Evolutionary conservation across 2,113 vertebrate genomes (phyloP).

Genomic region (Struthidea cinerea): DNA sequence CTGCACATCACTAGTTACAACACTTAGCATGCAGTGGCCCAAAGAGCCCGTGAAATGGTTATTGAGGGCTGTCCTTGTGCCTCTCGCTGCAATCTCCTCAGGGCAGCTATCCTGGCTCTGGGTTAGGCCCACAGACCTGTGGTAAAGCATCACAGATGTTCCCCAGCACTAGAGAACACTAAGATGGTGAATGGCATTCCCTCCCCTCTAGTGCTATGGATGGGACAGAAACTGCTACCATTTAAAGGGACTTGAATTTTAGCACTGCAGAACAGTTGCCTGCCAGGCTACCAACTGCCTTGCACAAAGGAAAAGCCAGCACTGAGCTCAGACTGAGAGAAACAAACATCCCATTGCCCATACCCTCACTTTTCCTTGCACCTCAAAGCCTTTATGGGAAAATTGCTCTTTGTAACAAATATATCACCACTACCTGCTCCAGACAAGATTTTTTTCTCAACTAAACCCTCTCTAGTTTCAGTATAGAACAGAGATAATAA

Average conservation of each 20-base stretch:
- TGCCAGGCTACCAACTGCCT: slow-evolving; percentile 4
- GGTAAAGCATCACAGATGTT: not conserved
- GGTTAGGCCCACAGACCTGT: not conserved
- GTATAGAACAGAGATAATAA: slow-evolving; percentile 78
- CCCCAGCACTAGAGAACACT: not conserved
- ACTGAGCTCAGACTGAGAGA: slow-evolving; percentile 48
- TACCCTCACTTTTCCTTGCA: not conserved
- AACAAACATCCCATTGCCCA: not conserved
- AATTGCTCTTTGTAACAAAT: slow-evolving; percentile 31
- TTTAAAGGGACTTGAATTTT: not conserved
- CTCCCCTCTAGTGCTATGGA: not conserved
- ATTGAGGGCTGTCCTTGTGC: not conserved
- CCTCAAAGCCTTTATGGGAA: slow-evolving; percentile 49
- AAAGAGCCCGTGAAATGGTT: not conserved
- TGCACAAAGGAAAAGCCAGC: slow-evolving; percentile 46
- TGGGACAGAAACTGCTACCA: not conserved
- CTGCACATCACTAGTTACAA: not conserved
- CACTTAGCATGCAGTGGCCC: not conserved
- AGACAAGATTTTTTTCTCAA: not conserved
- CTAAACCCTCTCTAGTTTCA: slow-evolving; percentile 46
- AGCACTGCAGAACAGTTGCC: not conserved
- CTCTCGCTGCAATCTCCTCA: not conserved
- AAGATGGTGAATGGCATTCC: not conserved
- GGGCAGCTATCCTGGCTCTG: not conserved
- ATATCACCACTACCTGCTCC: slow-evolving; percentile 50